Percentiles rank a stretch among this genome's conserved stretches.
Evolutionary conservation across 1,140 invertebrate genomes (phyloP).

Genomic region (Belonocnema kinseyi): DNA sequence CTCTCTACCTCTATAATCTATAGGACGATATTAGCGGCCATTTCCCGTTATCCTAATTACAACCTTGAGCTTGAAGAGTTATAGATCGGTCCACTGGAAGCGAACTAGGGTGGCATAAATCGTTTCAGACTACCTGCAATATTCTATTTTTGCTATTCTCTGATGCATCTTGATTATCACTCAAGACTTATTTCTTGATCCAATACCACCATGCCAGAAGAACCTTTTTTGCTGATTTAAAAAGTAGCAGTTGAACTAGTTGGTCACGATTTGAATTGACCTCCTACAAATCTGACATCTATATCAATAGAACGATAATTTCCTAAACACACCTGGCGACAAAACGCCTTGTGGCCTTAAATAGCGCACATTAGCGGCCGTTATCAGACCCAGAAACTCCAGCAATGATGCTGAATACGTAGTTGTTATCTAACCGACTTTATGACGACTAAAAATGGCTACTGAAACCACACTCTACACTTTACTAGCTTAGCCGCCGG

Average conservation of each 20-base stretch:
- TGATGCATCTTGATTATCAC: too few relatives aligned
- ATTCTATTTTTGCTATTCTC: background rate
- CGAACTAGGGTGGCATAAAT: background rate
- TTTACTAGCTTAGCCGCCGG: constrained; percentile 29
- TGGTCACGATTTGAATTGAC: too few relatives aligned
- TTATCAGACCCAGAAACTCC: constrained; percentile 33
- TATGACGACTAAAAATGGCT: constrained; percentile 32
- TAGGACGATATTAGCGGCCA: constrained; percentile 41
- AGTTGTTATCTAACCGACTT: constrained; percentile 35
- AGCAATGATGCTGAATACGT: background rate
- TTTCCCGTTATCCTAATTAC: constrained; percentile 47
- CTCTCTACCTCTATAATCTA: constrained; percentile 31
- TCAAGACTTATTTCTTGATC: too few relatives aligned
- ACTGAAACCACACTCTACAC: constrained; percentile 9
- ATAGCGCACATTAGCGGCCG: constrained; percentile 27
- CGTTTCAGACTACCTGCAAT: background rate
- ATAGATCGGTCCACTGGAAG: constrained; percentile 1
- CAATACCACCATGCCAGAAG: too few relatives aligned
- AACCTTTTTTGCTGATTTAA: too few relatives aligned
- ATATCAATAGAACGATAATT: too few relatives aligned
- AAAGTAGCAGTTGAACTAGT: too few relatives aligned
- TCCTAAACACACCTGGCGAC: background rate
- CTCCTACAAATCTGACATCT: too few relatives aligned
- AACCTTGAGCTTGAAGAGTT: constrained; percentile 29
- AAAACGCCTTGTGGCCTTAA: constrained; percentile 1